These are phyloP conservation scores for Pungitius pungitius DNA, from an alignment of 2,113 vertebrate species.

Conservation along the genomic window DNA sequence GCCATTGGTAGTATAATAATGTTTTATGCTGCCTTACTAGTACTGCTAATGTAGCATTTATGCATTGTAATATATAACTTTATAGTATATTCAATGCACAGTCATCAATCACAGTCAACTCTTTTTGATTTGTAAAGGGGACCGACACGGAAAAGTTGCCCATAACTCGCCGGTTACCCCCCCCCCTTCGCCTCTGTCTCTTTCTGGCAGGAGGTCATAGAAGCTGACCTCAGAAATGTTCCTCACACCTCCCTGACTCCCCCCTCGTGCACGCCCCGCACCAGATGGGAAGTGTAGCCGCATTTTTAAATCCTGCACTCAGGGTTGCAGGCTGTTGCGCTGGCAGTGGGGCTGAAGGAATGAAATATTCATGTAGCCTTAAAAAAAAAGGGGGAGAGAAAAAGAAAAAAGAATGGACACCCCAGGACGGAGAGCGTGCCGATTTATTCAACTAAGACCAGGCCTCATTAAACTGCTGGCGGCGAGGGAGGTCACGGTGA, in stretches of 20 bases:
- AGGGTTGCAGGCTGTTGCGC: conserved; percentile 85
- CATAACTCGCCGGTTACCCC: conserved; percentile 16
- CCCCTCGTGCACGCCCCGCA: conserved; percentile 66
- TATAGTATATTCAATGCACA: not conserved
- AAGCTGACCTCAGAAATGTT: conserved; percentile 81
- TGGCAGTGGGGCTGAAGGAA: conserved; percentile 78
- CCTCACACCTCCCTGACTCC: conserved; percentile 73
- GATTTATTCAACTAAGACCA: conserved; percentile 78
- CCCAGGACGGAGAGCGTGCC: conserved; percentile 83
- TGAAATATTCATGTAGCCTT: conserved; percentile 83
- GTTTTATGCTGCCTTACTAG: not conserved
- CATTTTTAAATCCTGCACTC: conserved; percentile 69
- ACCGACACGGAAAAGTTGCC: conserved; percentile 9
- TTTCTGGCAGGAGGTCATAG: conserved; percentile 59
- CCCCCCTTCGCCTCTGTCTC: conserved; percentile 37
- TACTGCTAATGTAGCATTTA: not conserved
- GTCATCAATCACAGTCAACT: not conserved
- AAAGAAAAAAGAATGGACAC: conserved; percentile 77
- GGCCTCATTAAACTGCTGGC: conserved; percentile 83
- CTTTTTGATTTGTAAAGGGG: not conserved
- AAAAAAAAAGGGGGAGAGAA: conserved; percentile 63
- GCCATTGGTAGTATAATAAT: not conserved
- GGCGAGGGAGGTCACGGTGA: conserved; percentile 80
- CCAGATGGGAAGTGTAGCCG: conserved; percentile 83
- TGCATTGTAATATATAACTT: not conserved